Base-by-base conservation (phyloP, 1,140 invertebrate species). In the Meloidogyne floridensis region DNA sequence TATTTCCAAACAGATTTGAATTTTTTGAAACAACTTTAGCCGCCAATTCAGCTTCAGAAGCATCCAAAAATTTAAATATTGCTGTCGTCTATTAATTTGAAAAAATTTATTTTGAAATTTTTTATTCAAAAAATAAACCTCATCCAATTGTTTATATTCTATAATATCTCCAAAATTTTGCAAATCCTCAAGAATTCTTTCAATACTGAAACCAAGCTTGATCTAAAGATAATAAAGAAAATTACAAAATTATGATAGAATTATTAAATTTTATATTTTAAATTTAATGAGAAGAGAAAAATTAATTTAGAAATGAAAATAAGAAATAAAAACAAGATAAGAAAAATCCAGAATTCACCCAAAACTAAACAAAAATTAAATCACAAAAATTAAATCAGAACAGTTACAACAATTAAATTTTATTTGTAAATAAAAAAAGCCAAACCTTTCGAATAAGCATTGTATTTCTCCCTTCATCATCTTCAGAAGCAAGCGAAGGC, bases 31-130 rank as follows among this genome's bases (percentile, higher is more conserved):
- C 59, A 65, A 65, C 15, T 65, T 65, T 65, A n/a, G 59, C 59
- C 7, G 59, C 59, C 59, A 65, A 65, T 65, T 65, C 59, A n/a
- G 59, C 59, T 8, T 65, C 59, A 65, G 59, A 65, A 65, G 59
- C 59, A 65, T 65, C 59, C 59, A 65, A 65, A 65, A 65, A 65
- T 65, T 65, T 65, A n/a, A 65, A 65, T n/a, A 65, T 65, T 65
- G 59, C 59, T 65, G 59, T 65, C 1, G 59, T 65, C 59, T 65
- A n/a, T 65, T 7, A 32, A 32, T 15, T 15, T 59, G 13, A 15
- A 59, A 59, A 59, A 13, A 59, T 15, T 5, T 15, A 15, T 15
- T 15, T 59, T 59, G 13, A 15, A 59, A 32, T 32, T 59, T 59
- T 59, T 59, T 59, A 13, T 15, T 15, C 15, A 59, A 59, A n/a